These are phyloP conservation scores for Pangasius djambal DNA, from an alignment of 2,797 vertebrate species.

Conservation along the genomic window DNA sequence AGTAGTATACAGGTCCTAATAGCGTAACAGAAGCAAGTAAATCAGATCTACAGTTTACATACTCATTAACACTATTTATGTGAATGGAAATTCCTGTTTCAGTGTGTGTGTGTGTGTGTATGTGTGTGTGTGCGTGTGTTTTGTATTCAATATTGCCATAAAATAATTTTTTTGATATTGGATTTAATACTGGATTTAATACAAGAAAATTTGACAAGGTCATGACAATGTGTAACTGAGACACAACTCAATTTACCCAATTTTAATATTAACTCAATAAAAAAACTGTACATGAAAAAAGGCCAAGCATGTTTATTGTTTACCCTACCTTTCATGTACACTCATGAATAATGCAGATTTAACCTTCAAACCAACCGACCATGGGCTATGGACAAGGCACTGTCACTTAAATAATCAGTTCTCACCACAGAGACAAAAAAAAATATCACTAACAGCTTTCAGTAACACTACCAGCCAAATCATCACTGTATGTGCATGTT, in stretches of 20 bases:
- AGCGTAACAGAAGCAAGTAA: not conserved
- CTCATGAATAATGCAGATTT: not conserved
- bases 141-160: not conserved
- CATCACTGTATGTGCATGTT: not conserved
- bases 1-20: not conserved
- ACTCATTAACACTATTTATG: not conserved
- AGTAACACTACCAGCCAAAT: not conserved
- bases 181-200: not conserved
- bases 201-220: not conserved
- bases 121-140: too few species aligned
- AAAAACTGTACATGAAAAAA: not conserved
- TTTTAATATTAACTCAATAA: not conserved
- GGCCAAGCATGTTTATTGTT: not conserved
- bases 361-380: not conserved
- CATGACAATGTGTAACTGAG: not conserved
- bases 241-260: not conserved
- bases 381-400: conserved; percentile 1
- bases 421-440: not conserved
- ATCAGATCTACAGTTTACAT: not conserved
- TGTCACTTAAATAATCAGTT: not conserved
- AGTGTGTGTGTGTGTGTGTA: not conserved
- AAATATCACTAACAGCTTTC: not conserved
- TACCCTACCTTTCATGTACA: not conserved
- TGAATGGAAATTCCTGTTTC: not conserved
- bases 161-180: not conserved